A percentile compares a stretch with the other conserved stretches of the same genome.
These are phyloP conservation scores for Steinernema scapterisci DNA, from an alignment of 2,888 invertebrate species.

Conservation along the genomic window DNA sequence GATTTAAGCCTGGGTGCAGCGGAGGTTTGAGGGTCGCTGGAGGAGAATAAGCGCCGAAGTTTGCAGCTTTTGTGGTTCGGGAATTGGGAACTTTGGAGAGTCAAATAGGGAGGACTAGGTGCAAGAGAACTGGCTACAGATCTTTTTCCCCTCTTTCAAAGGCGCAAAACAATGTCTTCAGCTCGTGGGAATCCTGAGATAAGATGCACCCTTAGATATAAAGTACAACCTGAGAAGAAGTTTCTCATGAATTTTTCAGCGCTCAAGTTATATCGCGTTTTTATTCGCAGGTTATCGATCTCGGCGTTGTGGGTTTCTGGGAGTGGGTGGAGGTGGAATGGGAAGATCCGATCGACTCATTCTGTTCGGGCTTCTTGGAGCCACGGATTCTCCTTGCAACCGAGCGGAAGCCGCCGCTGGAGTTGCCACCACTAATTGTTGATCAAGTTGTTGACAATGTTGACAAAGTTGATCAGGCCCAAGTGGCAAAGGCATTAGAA, in stretches of 20 bases:
- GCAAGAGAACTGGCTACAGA: too few relatives aligned
- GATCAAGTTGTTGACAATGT: too few relatives aligned
- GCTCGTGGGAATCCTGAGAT: background rate
- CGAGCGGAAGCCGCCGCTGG: too few relatives aligned
- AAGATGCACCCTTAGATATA: background rate
- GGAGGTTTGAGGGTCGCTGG: background rate
- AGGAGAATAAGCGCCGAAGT: background rate
- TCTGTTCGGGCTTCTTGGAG: too few relatives aligned
- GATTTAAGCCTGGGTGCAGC: background rate
- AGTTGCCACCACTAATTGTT: too few relatives aligned
- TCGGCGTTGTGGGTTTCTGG: too few relatives aligned
- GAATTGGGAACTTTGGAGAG: background rate
- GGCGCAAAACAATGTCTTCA: background rate
- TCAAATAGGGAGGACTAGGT: background rate
- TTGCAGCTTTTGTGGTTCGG: background rate
- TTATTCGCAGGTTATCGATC: background rate
- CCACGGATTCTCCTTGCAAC: too few relatives aligned
- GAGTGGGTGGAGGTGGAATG: too few relatives aligned
- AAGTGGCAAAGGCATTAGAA: too few relatives aligned
- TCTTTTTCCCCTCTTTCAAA: background rate
- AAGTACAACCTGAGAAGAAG: conserved; percentile 1
- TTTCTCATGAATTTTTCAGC: conserved; percentile 15
- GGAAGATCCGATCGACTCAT: too few relatives aligned
- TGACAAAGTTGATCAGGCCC: too few relatives aligned
- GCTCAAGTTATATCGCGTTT: background rate